Evolutionary conservation across 1,140 invertebrate species (phyloP), one percentile per base, ranked within the genome.

Genomic region (Magallana angulata): DNA sequence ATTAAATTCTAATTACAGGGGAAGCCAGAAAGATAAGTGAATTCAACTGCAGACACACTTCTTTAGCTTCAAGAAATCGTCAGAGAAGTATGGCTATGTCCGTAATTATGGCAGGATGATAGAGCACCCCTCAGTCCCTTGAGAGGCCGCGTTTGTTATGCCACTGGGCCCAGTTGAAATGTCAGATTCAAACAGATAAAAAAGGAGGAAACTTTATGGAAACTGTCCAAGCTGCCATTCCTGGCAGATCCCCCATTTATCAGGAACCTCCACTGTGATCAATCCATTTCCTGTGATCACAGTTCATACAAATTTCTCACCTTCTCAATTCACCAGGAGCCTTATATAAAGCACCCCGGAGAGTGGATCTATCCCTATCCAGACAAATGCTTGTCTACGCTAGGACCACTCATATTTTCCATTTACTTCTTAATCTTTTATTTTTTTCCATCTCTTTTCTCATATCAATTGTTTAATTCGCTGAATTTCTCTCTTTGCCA

Each of bases 181-280:
- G 68, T 76, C 68, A 76, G 68, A 76, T 76, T 76, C 68, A 76
- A 76, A 76, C 68, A 76, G 68, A 76, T 76, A 76, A 76, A 76
- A 76, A 76, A 30, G 18, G 68, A 24, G 68, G 68, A 24, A 76
- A 76, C 68, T 76, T 76, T 76, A 76, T 76, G 68, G 68, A 76
- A 76, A 30, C 68, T 76, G 68, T 76, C 68, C 24, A 36, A 30
- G 18, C 24, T 76, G 68, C 68, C 68, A 76, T 76, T 36, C 68
- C 24, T 18, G 24, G 18, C 18, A 30, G 68, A 76, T 76, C 68
- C 68, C 68, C 68, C 68, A 76, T 76, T 76, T 76, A 76, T 76
- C 68, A 76, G 68, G 24, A 30, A 76, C 68, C 12, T 76, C 68
- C 68, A 48, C 68, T 76, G 68, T 30, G 24, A 76, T 76, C 68